phyloP scores from a whole-genome alignment of 2,888 invertebrate species.

The Atherix ibis region DNA sequence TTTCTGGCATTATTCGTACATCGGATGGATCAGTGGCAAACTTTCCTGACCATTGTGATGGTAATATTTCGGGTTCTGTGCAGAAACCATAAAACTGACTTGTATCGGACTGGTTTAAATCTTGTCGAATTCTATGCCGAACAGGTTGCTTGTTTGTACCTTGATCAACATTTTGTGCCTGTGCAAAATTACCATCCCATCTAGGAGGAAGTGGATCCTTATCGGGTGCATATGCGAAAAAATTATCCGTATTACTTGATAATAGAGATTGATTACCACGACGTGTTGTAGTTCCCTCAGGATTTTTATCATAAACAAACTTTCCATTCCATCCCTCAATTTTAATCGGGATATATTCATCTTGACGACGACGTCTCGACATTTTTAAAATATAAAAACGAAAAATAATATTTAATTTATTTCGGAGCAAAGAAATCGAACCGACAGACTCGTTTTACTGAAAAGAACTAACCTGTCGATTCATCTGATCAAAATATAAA shows the following conservation, averaged over 20 bases:
- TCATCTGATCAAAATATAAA: too few relatives aligned
- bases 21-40: conserved; percentile 20
- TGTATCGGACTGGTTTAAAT: conserved; percentile 26
- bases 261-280: conserved; percentile 5
- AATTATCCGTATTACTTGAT: conserved; percentile 15
- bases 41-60: conserved; percentile 29
- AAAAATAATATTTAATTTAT: too few relatives aligned
- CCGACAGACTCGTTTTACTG: too few relatives aligned
- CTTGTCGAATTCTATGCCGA: conserved; percentile 8
- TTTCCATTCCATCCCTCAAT: conserved; percentile 33
- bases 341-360: conserved; percentile 31
- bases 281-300: conserved; percentile 1
- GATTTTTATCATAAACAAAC: conserved; percentile 19
- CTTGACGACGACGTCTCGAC: conserved; percentile 20
- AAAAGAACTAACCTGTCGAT: too few relatives aligned
- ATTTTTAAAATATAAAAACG: conserved; percentile 19
- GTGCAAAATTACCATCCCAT: conserved; percentile 29
- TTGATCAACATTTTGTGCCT: neutral
- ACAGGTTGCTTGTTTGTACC: neutral
- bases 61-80: conserved; percentile 25
- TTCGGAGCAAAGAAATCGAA: too few relatives aligned
- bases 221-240: conserved; percentile 26
- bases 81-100: conserved; percentile 26
- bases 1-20: conserved; percentile 11
- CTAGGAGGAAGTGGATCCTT: conserved; percentile 24